Evolutionary conservation across 1,140 invertebrate genomes (phyloP), one percentile per base, ranked within the genome.

Genomic region (Venustaconcha ellipsiformis): DNA sequence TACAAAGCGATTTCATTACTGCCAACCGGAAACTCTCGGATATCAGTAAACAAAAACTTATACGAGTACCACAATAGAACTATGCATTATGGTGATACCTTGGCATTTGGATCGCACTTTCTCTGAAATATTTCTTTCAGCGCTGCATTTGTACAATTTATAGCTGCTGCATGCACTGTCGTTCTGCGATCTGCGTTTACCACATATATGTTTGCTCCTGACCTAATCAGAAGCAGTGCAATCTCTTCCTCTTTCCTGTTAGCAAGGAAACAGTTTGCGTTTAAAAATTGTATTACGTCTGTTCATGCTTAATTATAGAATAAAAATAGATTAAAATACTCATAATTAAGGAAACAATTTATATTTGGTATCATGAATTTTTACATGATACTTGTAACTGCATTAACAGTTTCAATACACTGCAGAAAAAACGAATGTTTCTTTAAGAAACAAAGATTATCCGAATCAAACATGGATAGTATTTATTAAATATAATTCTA

Each of bases 221-320:
- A 72, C 15, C 79, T 66, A 17, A 86, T 69, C 57, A 86, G 59
- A 56, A 70, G 67, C 26, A 76, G 5, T 4, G 80, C 80, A 18
- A 78, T 57, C 3, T 70, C 59, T 60, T 81, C 80, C 57, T 82
- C 70, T 60, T 86, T 84, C 14, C 84, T 86, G 72, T 14, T 67
- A 64, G 58, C 18, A 26, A 66, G 56, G 11, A 48, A 68, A 14
- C 1, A 55, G 57, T 14, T 59, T 20, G 55, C 18, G 57, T 57
- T 8, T 48, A 8, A 48, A 48, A 48, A 48, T 8, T 48, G 6
- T 48, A 11, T 48, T 48, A 48, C 37, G 11, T 48, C 37, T 48
- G 0, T 48, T 48, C 8, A 48, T 11, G 11, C 4, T 11, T 11
- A 48, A 48, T 48, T 48, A 48, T 6, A 48, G 4, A 11, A 48